Percentiles rank a stretch among this genome's conserved stretches.
phyloP scores from a whole-genome alignment of 2,113 vertebrate genomes.

The Gadus macrocephalus region DNA sequence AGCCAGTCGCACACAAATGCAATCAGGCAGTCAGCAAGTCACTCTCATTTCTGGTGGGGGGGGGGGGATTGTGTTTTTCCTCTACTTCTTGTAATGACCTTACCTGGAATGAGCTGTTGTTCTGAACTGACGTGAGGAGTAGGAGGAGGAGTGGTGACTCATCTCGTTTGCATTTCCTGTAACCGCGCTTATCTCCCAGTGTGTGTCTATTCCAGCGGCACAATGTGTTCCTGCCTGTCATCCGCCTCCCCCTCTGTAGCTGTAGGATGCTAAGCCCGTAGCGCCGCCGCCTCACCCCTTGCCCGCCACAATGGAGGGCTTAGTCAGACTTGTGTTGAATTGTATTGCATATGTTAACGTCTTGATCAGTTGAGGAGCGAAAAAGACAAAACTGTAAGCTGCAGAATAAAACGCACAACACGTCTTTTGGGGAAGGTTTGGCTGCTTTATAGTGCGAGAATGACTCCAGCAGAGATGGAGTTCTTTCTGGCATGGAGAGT shows the following conservation, averaged over 20 bases:
- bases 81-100: conserved; percentile 59
- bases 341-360: conserved; percentile 16
- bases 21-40: conserved; percentile 7
- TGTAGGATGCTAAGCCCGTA: conserved; percentile 41
- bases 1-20: conserved; percentile 40
- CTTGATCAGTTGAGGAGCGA: too few relatives aligned
- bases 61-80: conserved; percentile 35
- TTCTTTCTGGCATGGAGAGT: background rate
- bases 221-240: conserved; percentile 46
- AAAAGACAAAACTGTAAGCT: conserved; percentile 12
- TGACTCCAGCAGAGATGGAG: background rate
- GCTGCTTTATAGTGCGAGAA: background rate
- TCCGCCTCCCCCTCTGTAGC: conserved; percentile 24
- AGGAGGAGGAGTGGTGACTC: conserved; percentile 54
- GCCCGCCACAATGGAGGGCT: conserved; percentile 9
- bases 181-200: conserved; percentile 58
- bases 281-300: conserved; percentile 40
- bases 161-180: conserved; percentile 63
- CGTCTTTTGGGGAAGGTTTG: background rate
- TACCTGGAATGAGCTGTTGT: conserved; percentile 56
- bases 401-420: background rate
- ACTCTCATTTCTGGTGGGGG: background rate
- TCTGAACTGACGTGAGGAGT: conserved; percentile 44
- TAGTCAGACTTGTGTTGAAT: conserved; percentile 12
- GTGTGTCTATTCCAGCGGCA: conserved; percentile 48